These are phyloP conservation scores for Acanthornis magna DNA, from an alignment of 2,797 vertebrate genomes.

Conservation along the genomic window DNA sequence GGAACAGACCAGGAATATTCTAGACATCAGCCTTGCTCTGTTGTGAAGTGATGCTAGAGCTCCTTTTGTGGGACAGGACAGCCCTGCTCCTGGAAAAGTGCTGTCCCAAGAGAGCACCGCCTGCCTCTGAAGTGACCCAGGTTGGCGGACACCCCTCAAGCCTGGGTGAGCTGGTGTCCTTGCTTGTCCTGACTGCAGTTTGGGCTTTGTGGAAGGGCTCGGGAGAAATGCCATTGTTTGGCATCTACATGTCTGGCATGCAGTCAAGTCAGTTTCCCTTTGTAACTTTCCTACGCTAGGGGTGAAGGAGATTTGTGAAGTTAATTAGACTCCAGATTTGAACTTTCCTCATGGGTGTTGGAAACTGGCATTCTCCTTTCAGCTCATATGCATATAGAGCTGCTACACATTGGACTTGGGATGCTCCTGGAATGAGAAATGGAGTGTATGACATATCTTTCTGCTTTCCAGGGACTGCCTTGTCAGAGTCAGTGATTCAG, in stretches of 20 bases:
- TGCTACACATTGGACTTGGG: neutral
- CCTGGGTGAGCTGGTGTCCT: neutral
- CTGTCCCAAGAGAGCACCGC: neutral
- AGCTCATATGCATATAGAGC: neutral
- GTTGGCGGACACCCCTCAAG: neutral
- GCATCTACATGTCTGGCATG: neutral
- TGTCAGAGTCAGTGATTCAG: constrained; percentile 52
- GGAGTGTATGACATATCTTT: neutral
- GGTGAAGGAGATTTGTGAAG: neutral
- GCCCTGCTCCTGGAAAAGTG: neutral
- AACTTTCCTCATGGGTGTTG: neutral
- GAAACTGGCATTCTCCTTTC: constrained; percentile 3
- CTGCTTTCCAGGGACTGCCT: constrained; percentile 54
- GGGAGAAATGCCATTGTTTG: neutral
- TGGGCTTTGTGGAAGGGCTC: neutral
- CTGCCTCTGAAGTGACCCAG: neutral
- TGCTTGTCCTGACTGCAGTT: neutral
- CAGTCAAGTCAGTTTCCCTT: neutral
- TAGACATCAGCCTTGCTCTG: neutral
- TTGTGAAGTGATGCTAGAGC: neutral
- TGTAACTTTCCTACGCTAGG: neutral
- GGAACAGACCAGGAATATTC: neutral
- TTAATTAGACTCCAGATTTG: constrained; percentile 11
- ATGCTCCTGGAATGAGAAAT: constrained; percentile 32
- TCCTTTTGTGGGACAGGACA: neutral